Evolutionary conservation across 2,888 invertebrate genomes (phyloP), one percentile per base, ranked within the genome.

Genomic region (Vanessa cardui): DNA sequence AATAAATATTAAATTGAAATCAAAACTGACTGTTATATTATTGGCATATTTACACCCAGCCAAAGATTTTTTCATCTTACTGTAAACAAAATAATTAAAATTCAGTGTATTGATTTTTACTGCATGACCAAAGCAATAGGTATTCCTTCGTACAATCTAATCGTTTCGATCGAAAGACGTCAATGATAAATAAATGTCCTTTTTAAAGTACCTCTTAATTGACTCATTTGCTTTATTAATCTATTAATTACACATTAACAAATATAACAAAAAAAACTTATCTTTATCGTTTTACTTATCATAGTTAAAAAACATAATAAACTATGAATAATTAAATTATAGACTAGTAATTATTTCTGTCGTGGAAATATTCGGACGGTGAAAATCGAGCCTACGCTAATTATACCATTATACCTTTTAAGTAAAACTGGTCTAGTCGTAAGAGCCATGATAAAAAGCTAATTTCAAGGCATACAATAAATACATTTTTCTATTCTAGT

Each of bases 141-240:
- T 39, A 15, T 56, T 54, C 31, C n/a, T 26, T 9, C 39, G 12
- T 18, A 12, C 15, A 62, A 66, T 65, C 58, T 68, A 62, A 66
- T 70, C 64, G 54, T 60, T 18, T 39, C 65, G 63, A 67, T 52
- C 50, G 15, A 9, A 58, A 61, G n/a, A 61, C 69, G 62, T 61
- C 64, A 66, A 26, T 58, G 33, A 58, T 50, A 70, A 52, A 50
- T 45, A 45, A 54, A 45, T 54, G 54, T 50, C 44, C 5, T 39
- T 33, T 26, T 21, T 3, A 54, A 62, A 50, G 20, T 52, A 62
- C n/a, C 20, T 21, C 39, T 26, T 15, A n/a, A 26, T 39, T 54
- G n/a, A 60, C 15, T 47, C n/a, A 47, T 60, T 60, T n/a, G 8
- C 21, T 58, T 58, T 12, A n/a, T 45, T 21, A 31, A 33, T 44